phyloP scores from a whole-genome alignment of 2,888 invertebrate species.

The Drosophila nigritarsus region DNA sequence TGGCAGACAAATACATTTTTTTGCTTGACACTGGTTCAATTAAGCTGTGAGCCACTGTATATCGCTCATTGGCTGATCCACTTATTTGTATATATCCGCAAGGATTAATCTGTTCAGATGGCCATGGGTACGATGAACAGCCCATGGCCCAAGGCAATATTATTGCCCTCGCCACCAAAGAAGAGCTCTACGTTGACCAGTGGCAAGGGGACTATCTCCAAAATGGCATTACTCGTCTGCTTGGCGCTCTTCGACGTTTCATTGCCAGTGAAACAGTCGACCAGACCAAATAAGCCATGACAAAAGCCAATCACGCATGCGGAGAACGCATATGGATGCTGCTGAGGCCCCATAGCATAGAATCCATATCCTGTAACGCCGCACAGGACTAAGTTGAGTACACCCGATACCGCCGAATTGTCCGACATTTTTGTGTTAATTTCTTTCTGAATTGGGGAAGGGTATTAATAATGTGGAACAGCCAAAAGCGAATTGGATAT shows the following conservation, averaged over 20 bases:
- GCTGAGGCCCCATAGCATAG: slow-evolving; percentile 44
- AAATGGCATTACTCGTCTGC: slow-evolving; percentile 41
- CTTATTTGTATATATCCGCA: no score
- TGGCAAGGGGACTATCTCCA: slow-evolving; percentile 73
- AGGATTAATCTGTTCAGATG: no score
- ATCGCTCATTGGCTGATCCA: no score
- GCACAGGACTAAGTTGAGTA: slow-evolving; percentile 62
- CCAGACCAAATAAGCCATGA: slow-evolving; percentile 70
- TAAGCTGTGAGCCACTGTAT: no score
- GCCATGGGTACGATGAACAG: slow-evolving; percentile 75
- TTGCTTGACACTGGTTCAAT: no score
- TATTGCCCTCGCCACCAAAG: slow-evolving; percentile 54
- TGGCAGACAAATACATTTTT: no score
- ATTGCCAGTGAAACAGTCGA: slow-evolving; percentile 23
- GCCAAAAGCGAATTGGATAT: not conserved
- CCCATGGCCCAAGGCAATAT: slow-evolving; percentile 76
- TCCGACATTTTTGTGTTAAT: slow-evolving; percentile 52
- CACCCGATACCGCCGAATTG: slow-evolving; percentile 30
- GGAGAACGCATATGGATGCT: slow-evolving; percentile 74
- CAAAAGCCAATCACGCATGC: slow-evolving; percentile 74
- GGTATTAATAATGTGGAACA: not conserved
- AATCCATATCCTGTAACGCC: slow-evolving; percentile 71
- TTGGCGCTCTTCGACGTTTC: slow-evolving; percentile 19
- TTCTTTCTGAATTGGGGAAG: not conserved
- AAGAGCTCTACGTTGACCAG: slow-evolving; percentile 75